Evolutionary conservation across 2,888 invertebrate species (phyloP).

Genomic region (Malacosoma neustria): DNA sequence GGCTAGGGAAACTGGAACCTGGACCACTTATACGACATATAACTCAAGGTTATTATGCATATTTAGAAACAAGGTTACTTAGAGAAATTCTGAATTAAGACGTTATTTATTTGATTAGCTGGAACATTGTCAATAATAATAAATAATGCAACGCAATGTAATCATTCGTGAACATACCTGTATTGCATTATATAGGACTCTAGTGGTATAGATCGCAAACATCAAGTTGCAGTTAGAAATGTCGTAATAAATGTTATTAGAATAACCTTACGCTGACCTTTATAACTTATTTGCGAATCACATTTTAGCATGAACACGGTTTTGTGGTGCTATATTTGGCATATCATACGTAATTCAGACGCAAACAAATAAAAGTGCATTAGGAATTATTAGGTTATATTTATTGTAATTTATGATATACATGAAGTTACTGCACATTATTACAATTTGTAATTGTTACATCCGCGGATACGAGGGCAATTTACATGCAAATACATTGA

Average conservation of each 20-base stretch:
- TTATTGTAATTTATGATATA: conserved; percentile 18
- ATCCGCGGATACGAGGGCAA: conserved; percentile 58
- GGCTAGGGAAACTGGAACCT: too few species aligned
- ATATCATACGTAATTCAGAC: conserved; percentile 8
- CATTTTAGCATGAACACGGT: neutral
- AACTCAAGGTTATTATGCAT: too few species aligned
- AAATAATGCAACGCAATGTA: too few species aligned
- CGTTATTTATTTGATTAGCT: too few species aligned
- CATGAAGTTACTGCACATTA: conserved; percentile 35
- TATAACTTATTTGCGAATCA: neutral
- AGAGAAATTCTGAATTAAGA: too few species aligned
- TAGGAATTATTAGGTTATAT: conserved; percentile 14
- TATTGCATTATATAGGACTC: too few species aligned
- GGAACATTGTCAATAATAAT: too few species aligned
- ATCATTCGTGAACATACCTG: too few species aligned
- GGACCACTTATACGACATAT: too few species aligned
- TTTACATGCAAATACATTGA: conserved; percentile 68
- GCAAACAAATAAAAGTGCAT: conserved; percentile 16
- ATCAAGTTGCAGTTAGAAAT: neutral
- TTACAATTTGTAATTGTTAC: conserved; percentile 57
- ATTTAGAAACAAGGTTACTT: too few species aligned
- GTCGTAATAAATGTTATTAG: neutral
- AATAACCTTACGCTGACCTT: neutral
- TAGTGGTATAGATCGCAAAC: too few species aligned
- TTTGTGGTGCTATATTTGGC: neutral